Percentiles rank a stretch among this genome's conserved stretches.
phyloP scores from a whole-genome alignment of 2,888 invertebrate genomes.

The Arrhopalites spinosus region DNA sequence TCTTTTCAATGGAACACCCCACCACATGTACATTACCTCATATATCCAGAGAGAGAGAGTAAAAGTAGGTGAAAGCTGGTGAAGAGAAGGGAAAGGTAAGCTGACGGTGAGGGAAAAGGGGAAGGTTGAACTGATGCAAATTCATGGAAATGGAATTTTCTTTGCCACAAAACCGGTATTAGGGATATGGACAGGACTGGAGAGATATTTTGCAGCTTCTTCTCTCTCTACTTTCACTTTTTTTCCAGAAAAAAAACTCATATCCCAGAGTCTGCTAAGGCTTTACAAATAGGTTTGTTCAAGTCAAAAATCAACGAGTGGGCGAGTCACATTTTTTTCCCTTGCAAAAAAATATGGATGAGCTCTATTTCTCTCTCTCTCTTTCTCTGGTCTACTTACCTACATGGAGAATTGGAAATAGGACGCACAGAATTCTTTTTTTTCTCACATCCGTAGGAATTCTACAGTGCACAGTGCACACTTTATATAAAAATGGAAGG shows the following conservation, averaged over 20 bases:
- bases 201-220: slow-evolving; percentile 27
- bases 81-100: background rate
- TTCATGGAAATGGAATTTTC: slow-evolving; percentile 29
- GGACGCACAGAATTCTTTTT: too few relatives aligned
- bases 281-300: too few relatives aligned
- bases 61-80: background rate
- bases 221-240: background rate
- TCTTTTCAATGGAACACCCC: background rate
- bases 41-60: background rate
- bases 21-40: background rate
- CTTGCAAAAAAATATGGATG: too few relatives aligned
- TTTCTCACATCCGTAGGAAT: too few relatives aligned
- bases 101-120: background rate
- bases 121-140: slow-evolving; percentile 23
- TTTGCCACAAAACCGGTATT: slow-evolving; percentile 25
- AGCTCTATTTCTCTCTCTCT: too few relatives aligned
- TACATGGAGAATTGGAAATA: too few relatives aligned
- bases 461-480: too few relatives aligned
- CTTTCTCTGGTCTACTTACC: too few relatives aligned
- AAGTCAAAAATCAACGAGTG: too few relatives aligned
- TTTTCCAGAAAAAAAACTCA: background rate
- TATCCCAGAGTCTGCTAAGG: background rate
- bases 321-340: too few relatives aligned
- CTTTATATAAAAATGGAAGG: too few relatives aligned
- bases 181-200: slow-evolving; percentile 15